These are phyloP conservation scores for Tolmerus cingulatus DNA, from an alignment of 2,888 invertebrate species.

Conservation along the genomic window DNA sequence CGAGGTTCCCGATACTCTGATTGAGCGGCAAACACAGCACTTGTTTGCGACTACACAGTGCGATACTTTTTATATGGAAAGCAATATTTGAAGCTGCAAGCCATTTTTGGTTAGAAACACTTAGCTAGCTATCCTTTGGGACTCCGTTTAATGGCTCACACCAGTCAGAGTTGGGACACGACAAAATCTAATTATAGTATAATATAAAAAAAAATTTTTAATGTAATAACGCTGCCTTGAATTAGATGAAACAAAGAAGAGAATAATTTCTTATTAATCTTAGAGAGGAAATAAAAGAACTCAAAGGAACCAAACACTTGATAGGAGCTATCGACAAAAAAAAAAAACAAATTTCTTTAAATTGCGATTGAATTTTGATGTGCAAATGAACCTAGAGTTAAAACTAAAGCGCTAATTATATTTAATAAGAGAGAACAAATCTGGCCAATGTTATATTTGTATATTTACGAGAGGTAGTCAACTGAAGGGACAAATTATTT, in stretches of 20 bases:
- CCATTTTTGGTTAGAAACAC: neutral
- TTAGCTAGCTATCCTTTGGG: neutral
- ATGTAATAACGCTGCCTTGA: constrained; percentile 49
- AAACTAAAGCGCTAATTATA: constrained; percentile 33
- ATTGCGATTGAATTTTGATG: constrained; percentile 31
- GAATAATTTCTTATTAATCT: constrained; percentile 42
- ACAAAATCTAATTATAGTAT: constrained; percentile 17
- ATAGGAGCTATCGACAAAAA: constrained; percentile 26
- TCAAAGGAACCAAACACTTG: constrained; percentile 45
- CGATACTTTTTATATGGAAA: neutral
- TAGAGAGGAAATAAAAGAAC: constrained; percentile 27
- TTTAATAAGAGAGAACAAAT: constrained; percentile 36
- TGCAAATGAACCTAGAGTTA: constrained; percentile 31
- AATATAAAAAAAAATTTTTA: constrained; percentile 38
- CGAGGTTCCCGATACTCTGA: constrained; percentile 30
- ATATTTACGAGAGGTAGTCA: constrained; percentile 18
- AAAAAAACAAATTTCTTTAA: constrained; percentile 12
- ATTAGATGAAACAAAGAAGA: constrained; percentile 44
- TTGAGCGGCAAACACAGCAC: neutral
- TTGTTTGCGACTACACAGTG: neutral
- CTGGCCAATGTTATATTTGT: constrained; percentile 37
- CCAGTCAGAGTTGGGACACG: neutral
- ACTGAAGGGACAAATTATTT: neutral
- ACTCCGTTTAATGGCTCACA: neutral
- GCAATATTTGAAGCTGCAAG: neutral